These are phyloP conservation scores for Crocuta crocuta DNA, from an alignment of 2,113 vertebrate species.

Conservation along the genomic window DNA sequence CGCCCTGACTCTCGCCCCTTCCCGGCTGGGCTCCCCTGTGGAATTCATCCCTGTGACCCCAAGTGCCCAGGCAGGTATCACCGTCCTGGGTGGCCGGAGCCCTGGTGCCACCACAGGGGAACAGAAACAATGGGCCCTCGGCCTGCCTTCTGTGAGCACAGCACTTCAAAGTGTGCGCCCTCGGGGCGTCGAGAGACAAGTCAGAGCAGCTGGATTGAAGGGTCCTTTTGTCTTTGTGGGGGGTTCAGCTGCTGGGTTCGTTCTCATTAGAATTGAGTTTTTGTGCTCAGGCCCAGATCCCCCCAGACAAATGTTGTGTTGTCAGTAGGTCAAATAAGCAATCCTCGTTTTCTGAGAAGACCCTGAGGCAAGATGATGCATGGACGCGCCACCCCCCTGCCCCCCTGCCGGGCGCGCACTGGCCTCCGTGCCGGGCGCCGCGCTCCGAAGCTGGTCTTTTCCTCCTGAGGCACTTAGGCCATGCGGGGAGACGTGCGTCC, in stretches of 20 bases:
- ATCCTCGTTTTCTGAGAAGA: not conserved
- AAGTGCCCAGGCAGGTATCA: not conserved
- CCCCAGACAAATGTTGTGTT: not conserved
- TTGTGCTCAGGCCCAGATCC: constrained; percentile 18
- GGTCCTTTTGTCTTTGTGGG: not conserved
- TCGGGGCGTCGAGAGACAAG: not conserved
- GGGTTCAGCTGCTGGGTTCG: not conserved
- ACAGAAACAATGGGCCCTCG: not conserved
- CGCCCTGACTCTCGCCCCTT: not conserved
- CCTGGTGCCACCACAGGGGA: not conserved
- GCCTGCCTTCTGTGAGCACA: not conserved
- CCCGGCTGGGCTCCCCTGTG: not conserved
- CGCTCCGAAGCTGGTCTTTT: fast-evolving
- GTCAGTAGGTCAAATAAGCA: not conserved
- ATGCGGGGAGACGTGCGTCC: not conserved
- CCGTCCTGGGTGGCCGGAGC: not conserved
- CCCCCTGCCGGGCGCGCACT: not conserved
- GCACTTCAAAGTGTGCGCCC: not conserved
- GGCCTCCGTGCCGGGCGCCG: too few relatives aligned
- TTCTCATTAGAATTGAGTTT: not conserved
- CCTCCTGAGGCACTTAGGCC: not conserved
- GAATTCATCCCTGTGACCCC: not conserved
- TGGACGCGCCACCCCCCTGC: not conserved
- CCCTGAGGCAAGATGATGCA: not conserved
- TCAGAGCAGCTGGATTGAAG: not conserved